These are phyloP conservation scores for Monopterus albus DNA, from an alignment of 2,113 vertebrate species.

Conservation along the genomic window DNA sequence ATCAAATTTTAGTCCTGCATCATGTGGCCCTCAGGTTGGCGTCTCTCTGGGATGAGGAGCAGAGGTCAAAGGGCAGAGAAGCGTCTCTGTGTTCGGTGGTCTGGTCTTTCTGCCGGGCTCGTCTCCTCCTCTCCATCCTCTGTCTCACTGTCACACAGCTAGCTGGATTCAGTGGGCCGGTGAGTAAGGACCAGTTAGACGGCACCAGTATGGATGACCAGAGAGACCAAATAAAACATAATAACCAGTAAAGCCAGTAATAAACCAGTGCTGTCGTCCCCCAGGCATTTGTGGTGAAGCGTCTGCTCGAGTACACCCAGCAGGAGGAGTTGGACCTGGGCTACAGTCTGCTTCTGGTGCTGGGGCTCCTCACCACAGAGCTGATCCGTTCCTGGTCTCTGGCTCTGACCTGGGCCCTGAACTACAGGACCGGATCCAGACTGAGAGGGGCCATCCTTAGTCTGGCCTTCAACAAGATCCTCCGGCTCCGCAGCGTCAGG, in stretches of 20 bases:
- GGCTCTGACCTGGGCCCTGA: conserved; percentile 92
- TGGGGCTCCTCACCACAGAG: conserved; percentile 90
- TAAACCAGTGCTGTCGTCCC: not conserved
- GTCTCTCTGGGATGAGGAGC: conserved; percentile 90
- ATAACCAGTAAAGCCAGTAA: not conserved
- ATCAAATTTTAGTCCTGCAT: too few species aligned
- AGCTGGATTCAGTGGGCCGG: conserved; percentile 94
- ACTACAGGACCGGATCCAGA: conserved; percentile 91
- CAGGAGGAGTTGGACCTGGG: conserved; percentile 84
- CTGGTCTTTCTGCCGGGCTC: conserved; percentile 91
- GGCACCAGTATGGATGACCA: too few species aligned
- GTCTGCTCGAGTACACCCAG: conserved; percentile 92
- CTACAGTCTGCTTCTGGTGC: conserved; percentile 90
- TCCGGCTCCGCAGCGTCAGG: conserved; percentile 89
- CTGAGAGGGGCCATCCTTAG: conserved; percentile 91
- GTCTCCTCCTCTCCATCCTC: conserved; percentile 91
- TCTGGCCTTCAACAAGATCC: conserved; percentile 92
- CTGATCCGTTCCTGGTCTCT: conserved; percentile 93
- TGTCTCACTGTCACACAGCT: conserved; percentile 94
- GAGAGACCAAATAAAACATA: not conserved
- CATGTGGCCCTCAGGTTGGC: conserved; percentile 78
- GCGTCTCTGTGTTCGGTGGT: conserved; percentile 88
- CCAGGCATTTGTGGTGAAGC: conserved; percentile 93
- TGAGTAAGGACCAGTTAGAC: conserved; percentile 80
- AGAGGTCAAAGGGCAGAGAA: conserved; percentile 80